Base-by-base conservation (phyloP, 2,888 invertebrate species). In the Calameuta idolon region DNA sequence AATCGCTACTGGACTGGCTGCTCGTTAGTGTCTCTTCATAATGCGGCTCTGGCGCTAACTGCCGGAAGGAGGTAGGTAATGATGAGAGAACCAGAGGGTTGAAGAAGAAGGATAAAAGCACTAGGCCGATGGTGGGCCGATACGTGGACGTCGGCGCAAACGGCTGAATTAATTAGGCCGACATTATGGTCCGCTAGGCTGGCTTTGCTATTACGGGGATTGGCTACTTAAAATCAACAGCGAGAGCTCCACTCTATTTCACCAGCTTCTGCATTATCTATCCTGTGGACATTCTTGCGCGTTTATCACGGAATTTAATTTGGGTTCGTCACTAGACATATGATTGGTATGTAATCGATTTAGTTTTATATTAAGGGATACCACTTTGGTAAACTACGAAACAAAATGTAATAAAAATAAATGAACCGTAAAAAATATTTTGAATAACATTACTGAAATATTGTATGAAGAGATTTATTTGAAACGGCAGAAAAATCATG, bases 291-390 rank as follows among this genome's bases (percentile, higher is more conserved):
- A 83, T 84, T 85, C 84, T 86, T 83, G 81, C 81, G 79, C 85
- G 86, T 86, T 86, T 86, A 84, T 86, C 81, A 81, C 79, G 83
- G 84, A 86, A 86, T 86, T 83, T 84, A 86, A 86, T 86, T 86
- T 86, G 83, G 83, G 79, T 80, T 30, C 77, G 76, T 79, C 75
- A 74, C 79, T 74, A 73, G 75, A 69, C 80, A 23, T 23, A 5
- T 23, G 55, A 5, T 23, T 23, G 23, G 9, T 9, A 55, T 9
- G 55, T 55, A 55, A 55, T 55, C 9, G 55, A 55, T 55, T 23
- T 9, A 2, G 23, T 23, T 9, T 9, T 1, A 9, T 55, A 23
- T 55, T 55, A 23, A 9, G 9, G 9, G 23, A 9, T 55, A 55
- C 9, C 23, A 55, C 55, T 55, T 55, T 55, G 9, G 1, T 9